These are phyloP conservation scores for Melinaea marsaeus DNA, from an alignment of 2,888 invertebrate genomes.

Conservation along the genomic window DNA sequence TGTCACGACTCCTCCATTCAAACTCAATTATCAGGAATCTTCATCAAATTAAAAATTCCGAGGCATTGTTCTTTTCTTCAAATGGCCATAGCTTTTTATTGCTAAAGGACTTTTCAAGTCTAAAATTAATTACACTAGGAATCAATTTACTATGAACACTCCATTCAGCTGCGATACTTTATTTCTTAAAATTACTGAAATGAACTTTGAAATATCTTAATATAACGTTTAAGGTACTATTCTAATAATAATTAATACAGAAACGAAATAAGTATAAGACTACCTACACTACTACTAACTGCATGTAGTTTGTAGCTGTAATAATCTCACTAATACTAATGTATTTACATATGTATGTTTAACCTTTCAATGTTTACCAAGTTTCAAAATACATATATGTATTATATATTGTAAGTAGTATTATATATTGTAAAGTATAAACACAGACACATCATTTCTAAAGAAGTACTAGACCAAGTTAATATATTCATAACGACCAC, in stretches of 20 bases:
- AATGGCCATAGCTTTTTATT: constrained; percentile 17
- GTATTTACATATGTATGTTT: too few relatives aligned
- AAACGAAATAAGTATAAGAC: background rate
- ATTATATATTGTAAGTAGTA: too few relatives aligned
- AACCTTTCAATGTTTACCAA: too few relatives aligned
- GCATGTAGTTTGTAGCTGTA: too few relatives aligned
- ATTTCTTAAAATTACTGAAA: background rate
- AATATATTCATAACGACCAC: constrained; percentile 33
- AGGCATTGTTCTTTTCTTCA: constrained; percentile 21
- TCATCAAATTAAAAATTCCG: constrained; percentile 21
- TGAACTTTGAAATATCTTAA: background rate
- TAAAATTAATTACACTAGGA: constrained; percentile 21
- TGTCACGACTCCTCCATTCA: constrained; percentile 12
- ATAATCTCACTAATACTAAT: too few relatives aligned
- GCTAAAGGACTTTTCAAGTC: constrained; percentile 21
- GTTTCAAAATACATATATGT: too few relatives aligned
- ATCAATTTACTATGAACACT: constrained; percentile 22
- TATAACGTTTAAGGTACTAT: background rate
- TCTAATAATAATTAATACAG: background rate
- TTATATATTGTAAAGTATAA: too few relatives aligned
- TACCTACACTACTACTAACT: too few relatives aligned
- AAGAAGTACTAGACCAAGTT: too few relatives aligned
- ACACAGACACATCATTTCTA: too few relatives aligned
- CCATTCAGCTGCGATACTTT: background rate
- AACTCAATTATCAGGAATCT: constrained; percentile 22